Base-by-base conservation (phyloP, 2,113 vertebrate species). In the Calyptomena viridis region DNA sequence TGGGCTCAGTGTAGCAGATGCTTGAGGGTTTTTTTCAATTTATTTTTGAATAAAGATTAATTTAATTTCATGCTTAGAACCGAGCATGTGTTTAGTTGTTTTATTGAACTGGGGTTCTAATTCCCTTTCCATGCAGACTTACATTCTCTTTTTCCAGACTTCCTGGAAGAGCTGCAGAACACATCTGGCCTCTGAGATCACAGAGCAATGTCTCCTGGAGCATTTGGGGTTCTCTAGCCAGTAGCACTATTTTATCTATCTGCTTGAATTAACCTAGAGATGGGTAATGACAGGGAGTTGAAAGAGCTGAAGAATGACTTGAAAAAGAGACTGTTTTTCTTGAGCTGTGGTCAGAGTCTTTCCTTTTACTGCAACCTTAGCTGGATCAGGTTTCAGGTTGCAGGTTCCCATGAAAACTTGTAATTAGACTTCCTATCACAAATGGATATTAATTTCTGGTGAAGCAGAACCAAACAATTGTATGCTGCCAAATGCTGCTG, bases 371-470 rank as follows among this genome's bases (percentile, higher is more conserved):
- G 89, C 85, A 77, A 95, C 71, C 47, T 79, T 71, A 85, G 78
- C 82, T 76, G 71, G 63, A 67, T 94, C 47, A 52, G 58, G 66
- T 66, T 94, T 84, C 91, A 71, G 79, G 64, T 77, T 93, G 84
- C 84, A 78, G 35, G 42, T 58, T 93, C 63, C 78, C 76, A 77
- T 90, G 89, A 87, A 94, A 94, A 94, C 46, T 92, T 89, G 69
- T 68, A 21, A 89, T 93, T 92, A 86, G 53, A 37, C 50, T 86
- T 93, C 92, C 49, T 56, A 17, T 60, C 66, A 53, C 66, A 79
- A 93, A 89, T 89, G 62, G 91, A 79, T 91, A 69, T 95, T 47
- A 80, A 72, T 91, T 79, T 87, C 62, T 79, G 67, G 42, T 62
- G 84, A 87, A 73, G 62, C 59, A 33, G 35, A 90, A 75, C 58